Evolutionary conservation across 1,140 invertebrate species (phyloP).

Genomic region (Gryllus bimaculatus): DNA sequence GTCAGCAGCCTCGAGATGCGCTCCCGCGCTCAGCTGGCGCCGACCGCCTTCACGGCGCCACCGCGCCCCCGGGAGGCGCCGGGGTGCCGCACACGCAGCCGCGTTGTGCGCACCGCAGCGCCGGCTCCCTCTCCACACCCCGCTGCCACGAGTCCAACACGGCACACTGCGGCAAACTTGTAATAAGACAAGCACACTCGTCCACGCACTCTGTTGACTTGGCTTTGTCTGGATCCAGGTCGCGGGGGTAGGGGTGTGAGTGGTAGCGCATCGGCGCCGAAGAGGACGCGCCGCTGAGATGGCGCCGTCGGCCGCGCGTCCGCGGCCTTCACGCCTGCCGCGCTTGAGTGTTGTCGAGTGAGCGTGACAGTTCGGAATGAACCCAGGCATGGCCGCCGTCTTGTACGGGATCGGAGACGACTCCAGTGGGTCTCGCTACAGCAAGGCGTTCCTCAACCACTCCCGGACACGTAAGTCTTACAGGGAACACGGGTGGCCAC

Average conservation of each 20-base stretch:
- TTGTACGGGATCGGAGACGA: slow-evolving; percentile 2
- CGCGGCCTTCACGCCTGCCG: neutral
- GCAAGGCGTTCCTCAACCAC: slow-evolving; percentile 2
- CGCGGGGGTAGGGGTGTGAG: slow-evolving; percentile 1
- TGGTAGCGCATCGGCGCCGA: slow-evolving; percentile 2
- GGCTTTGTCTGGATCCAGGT: slow-evolving; percentile 2
- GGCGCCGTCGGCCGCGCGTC: no score
- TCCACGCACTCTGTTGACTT: neutral
- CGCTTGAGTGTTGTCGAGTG: neutral
- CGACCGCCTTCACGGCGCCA: no score
- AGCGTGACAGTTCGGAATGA: neutral
- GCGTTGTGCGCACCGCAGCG: no score
- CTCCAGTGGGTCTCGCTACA: slow-evolving; percentile 2
- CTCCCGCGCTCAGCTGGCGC: neutral
- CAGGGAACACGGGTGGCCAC: slow-evolving; percentile 1
- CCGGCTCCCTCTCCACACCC: neutral
- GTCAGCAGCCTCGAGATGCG: neutral
- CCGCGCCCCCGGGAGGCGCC: no score
- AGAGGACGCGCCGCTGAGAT: neutral
- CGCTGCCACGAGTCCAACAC: neutral
- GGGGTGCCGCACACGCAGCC: no score
- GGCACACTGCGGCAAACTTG: slow-evolving; percentile 2
- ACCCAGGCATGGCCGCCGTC: neutral
- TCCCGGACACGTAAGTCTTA: slow-evolving; percentile 3
- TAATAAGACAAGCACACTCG: slow-evolving; percentile 4